phyloP scores from a whole-genome alignment of 2,888 invertebrate species.

The Spatulosminthurus flaviceps region DNA sequence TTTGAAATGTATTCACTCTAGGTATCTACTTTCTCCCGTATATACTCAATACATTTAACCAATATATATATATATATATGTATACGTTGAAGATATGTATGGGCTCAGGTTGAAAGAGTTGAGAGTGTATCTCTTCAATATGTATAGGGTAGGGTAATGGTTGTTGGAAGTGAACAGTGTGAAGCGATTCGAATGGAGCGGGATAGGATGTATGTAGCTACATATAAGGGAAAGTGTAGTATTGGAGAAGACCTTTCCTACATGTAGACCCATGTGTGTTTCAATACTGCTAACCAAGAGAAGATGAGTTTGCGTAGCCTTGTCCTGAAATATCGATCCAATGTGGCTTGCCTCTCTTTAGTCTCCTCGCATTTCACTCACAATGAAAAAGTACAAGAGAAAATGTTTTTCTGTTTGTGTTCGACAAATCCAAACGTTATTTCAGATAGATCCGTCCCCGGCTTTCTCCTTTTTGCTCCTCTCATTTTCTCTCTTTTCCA shows the following conservation, averaged over 20 bases:
- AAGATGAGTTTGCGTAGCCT: slow-evolving; percentile 60
- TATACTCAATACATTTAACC: too few relatives aligned
- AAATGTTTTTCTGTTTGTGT: slow-evolving; percentile 45
- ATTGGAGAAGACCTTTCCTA: not conserved
- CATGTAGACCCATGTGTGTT: slow-evolving; percentile 1
- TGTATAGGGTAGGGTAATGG: too few relatives aligned
- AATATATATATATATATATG: too few relatives aligned
- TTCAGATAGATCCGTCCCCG: slow-evolving; percentile 42
- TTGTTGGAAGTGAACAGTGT: too few relatives aligned
- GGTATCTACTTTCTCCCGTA: too few relatives aligned
- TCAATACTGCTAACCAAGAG: slow-evolving; percentile 39
- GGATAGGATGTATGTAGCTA: not conserved
- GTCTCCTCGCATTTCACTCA: slow-evolving; percentile 47
- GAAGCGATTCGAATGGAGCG: not conserved
- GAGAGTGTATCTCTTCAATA: too few relatives aligned
- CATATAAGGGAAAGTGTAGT: too few relatives aligned
- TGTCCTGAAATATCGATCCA: slow-evolving; percentile 57
- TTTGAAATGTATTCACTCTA: too few relatives aligned
- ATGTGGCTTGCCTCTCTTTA: slow-evolving; percentile 49
- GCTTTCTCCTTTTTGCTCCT: slow-evolving; percentile 35
- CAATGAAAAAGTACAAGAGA: slow-evolving; percentile 47
- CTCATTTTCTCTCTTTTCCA: not conserved
- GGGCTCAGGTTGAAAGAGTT: too few relatives aligned
- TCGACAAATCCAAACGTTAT: slow-evolving; percentile 49
- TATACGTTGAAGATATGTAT: too few relatives aligned